These are phyloP conservation scores for Vicugna pacos DNA, from an alignment of 2,113 vertebrate species.

Conservation along the genomic window DNA sequence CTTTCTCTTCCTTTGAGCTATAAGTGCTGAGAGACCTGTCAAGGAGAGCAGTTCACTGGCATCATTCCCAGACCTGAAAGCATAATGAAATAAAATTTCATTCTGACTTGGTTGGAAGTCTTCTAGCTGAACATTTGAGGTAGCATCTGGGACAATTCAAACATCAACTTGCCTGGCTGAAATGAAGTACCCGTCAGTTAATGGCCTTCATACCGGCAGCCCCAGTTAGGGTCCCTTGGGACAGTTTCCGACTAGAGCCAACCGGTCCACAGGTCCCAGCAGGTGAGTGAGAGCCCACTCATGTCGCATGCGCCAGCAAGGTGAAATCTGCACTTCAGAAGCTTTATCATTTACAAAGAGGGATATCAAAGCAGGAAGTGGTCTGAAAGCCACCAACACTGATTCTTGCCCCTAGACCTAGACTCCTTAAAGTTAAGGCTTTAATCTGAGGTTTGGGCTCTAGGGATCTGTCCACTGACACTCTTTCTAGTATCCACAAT, in stretches of 20 bases:
- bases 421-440: not conserved
- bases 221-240: not conserved
- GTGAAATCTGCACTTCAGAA: not conserved
- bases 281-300: not conserved
- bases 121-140: constrained; percentile 60
- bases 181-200: constrained; percentile 21
- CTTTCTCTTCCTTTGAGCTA: constrained; percentile 70
- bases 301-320: not conserved
- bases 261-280: not conserved
- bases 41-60: constrained; percentile 73
- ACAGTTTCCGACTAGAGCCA: not conserved
- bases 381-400: not conserved
- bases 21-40: constrained; percentile 76
- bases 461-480: not conserved
- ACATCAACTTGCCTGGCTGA: constrained; percentile 19
- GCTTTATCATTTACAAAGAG: not conserved
- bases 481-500: not conserved
- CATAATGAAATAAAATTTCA: constrained; percentile 75
- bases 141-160: constrained; percentile 16
- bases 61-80: constrained; percentile 72
- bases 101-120: constrained; percentile 64
- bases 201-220: not conserved
- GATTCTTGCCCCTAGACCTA: not conserved
- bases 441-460: not conserved
- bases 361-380: not conserved